Evolutionary conservation across 2,797 vertebrate genomes (phyloP).

Genomic region (Coccyzus lansbergi): DNA sequence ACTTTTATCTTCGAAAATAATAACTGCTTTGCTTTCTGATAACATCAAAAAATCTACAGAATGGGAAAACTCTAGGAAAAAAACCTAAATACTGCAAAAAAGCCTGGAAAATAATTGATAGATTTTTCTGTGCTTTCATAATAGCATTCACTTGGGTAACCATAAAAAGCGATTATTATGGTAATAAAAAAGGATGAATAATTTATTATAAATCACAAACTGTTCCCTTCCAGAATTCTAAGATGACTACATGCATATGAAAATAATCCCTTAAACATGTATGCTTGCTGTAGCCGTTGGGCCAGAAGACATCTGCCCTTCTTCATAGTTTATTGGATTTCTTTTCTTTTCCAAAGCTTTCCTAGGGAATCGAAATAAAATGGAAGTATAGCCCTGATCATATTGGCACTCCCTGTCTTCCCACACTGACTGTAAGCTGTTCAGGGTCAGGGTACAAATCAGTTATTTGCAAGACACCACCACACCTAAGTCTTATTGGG

Average conservation of each 20-base stretch:
- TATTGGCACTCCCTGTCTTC: not conserved
- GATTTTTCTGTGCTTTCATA: slow-evolving; percentile 57
- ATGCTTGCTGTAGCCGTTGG: not conserved
- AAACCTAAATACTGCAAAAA: not conserved
- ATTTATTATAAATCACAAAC: slow-evolving; percentile 27
- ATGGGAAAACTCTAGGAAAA: not conserved
- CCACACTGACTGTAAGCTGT: not conserved
- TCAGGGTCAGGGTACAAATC: not conserved
- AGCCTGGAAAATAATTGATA: slow-evolving; percentile 45
- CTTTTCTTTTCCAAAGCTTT: not conserved
- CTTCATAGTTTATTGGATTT: not conserved
- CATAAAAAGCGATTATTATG: slow-evolving; percentile 11
- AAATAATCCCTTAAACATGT: not conserved
- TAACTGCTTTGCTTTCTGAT: not conserved
- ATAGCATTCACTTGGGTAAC: slow-evolving; percentile 35
- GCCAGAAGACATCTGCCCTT: not conserved
- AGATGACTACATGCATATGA: slow-evolving; percentile 38
- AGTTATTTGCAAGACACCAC: not conserved
- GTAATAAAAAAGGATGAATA: slow-evolving; percentile 47
- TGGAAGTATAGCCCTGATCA: not conserved
- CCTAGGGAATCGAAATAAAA: not conserved
- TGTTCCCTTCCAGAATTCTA: slow-evolving; percentile 8
- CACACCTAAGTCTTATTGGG: not conserved
- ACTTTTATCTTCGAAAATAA: not conserved
- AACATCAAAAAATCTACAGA: not conserved